Percentiles rank a stretch among this genome's conserved stretches.
Conservation (phyloP, 2,797 vertebrate genomes). For the Enteromius argenteus region DNA sequence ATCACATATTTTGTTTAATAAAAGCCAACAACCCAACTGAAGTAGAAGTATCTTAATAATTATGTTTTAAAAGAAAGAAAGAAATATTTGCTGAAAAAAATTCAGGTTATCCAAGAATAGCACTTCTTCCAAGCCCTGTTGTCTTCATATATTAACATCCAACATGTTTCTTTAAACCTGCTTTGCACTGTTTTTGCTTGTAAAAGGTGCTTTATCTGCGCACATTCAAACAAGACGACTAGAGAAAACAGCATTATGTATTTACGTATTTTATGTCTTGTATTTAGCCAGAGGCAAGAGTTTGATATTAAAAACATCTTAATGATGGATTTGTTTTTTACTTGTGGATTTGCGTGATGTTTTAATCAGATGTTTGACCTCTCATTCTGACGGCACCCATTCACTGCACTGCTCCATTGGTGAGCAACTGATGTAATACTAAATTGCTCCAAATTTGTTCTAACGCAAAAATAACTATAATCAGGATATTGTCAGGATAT, state of each 20-base stretch:
- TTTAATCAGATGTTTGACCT: not conserved
- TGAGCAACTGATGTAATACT: not conserved
- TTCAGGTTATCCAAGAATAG: not conserved
- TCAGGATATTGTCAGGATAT: not conserved
- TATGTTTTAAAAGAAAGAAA: not conserved
- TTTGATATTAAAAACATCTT: not conserved
- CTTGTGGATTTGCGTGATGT: not conserved
- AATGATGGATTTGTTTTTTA: not conserved
- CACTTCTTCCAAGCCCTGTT: not conserved
- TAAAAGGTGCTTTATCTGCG: not conserved
- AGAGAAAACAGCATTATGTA: not conserved
- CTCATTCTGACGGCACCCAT: not conserved
- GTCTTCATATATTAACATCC: not conserved
- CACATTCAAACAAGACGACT: not conserved
- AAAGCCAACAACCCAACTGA: not conserved
- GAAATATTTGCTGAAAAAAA: not conserved
- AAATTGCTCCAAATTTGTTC: not conserved
- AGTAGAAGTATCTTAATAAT: not conserved
- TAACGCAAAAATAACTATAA: not conserved
- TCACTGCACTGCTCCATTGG: not conserved
- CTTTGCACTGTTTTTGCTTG: not conserved
- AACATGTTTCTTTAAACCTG: not conserved
- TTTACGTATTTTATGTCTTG: too few species aligned
- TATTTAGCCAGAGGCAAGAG: not conserved
- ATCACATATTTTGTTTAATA: not conserved